Evolutionary conservation across 2,888 invertebrate species (phyloP).

Genomic region (Pachliopta kotzebuea): DNA sequence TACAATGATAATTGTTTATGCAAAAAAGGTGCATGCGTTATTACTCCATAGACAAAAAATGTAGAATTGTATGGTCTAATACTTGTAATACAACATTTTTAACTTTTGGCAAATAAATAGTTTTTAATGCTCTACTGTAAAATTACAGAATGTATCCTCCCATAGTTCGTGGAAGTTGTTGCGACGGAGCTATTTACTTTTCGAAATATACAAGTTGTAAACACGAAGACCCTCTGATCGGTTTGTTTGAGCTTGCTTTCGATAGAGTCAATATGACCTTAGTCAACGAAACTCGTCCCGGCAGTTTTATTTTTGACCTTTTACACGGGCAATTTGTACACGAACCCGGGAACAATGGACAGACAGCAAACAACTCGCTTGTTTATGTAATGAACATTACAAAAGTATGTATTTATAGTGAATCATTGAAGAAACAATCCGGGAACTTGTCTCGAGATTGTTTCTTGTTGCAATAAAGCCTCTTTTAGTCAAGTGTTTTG

Average conservation of each 20-base stretch:
- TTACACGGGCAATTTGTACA: constrained; percentile 28
- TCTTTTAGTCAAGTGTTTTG: too few relatives aligned
- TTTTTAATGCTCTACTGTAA: constrained; percentile 2
- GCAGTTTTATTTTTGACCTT: constrained; percentile 53
- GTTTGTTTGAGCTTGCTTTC: constrained; percentile 71
- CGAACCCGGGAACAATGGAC: constrained; percentile 20
- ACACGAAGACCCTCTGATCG: constrained; percentile 40
- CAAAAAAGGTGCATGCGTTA: too few relatives aligned
- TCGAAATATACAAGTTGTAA: constrained; percentile 65
- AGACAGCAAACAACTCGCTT: constrained; percentile 8
- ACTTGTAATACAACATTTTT: too few relatives aligned
- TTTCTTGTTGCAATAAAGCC: too few relatives aligned
- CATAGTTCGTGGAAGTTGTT: constrained; percentile 49
- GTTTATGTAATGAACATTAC: constrained; percentile 5
- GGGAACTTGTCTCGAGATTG: too few relatives aligned
- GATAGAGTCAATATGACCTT: constrained; percentile 72
- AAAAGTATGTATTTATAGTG: constrained; percentile 1
- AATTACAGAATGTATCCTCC: constrained; percentile 7
- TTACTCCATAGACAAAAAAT: too few relatives aligned
- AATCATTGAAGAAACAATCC: background rate
- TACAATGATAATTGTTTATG: too few relatives aligned
- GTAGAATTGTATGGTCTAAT: too few relatives aligned
- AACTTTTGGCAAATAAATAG: background rate
- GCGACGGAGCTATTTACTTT: constrained; percentile 55
- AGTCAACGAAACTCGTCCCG: constrained; percentile 66